A percentile compares a stretch with the other conserved stretches of the same genome.
phyloP scores from a whole-genome alignment of 23 tunicate species.

The Oikopleura vanhoeffeni region DNA sequence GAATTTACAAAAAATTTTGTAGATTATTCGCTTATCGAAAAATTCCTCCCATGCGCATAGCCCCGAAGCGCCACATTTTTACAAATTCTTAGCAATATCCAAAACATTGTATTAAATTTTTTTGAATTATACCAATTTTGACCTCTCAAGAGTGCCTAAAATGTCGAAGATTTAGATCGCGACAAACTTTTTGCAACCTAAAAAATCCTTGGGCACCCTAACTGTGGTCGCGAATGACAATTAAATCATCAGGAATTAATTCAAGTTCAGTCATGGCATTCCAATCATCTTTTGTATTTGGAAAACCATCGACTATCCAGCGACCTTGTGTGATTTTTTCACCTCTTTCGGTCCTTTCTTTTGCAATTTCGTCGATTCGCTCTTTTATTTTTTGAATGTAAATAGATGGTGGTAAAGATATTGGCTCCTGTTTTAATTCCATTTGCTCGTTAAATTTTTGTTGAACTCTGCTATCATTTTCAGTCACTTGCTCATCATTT shows the following conservation, averaged over 20 bases:
- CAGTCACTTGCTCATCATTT: slow-evolving; percentile 36
- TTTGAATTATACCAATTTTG: too few species aligned
- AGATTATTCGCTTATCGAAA: too few species aligned
- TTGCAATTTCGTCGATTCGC: neutral
- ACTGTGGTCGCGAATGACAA: slow-evolving; percentile 13
- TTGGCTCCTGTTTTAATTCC: neutral
- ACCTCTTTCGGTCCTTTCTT: neutral
- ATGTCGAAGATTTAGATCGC: too few species aligned
- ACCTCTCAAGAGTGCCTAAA: too few species aligned
- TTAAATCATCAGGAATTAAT: slow-evolving; percentile 43
- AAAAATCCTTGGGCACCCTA: too few species aligned
- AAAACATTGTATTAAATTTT: too few species aligned
- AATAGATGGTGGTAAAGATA: neutral
- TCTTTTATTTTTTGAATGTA: neutral
- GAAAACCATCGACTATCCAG: slow-evolving; percentile 83
- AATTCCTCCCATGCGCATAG: too few species aligned
- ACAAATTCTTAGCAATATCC: too few species aligned
- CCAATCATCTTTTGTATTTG: slow-evolving; percentile 76
- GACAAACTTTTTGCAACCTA: too few species aligned
- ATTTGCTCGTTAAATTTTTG: slow-evolving; percentile 14
- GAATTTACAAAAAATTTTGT: too few species aligned
- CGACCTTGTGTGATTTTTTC: slow-evolving; percentile 28
- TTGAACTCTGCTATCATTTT: slow-evolving; percentile 13
- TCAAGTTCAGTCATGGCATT: slow-evolving; percentile 60
- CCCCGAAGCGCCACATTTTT: too few species aligned